A percentile compares a stretch with the other conserved stretches of the same genome.
Evolutionary conservation across 2,888 invertebrate species (phyloP).

Genomic region (Lycophotia porphyrea): DNA sequence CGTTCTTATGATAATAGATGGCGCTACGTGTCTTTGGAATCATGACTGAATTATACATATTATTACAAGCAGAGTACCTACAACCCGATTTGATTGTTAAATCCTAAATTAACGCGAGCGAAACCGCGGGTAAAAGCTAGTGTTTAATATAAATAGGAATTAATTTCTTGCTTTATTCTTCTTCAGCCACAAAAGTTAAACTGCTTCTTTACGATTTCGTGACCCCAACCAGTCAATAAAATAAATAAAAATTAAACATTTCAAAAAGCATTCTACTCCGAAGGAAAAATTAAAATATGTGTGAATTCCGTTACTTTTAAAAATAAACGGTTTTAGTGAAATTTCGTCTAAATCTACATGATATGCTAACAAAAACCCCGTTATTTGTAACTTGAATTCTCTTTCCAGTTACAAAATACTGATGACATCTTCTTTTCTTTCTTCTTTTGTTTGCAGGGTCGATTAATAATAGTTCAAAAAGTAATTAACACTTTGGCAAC

Average conservation of each 20-base stretch:
- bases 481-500: neutral
- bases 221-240: neutral
- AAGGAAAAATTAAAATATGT: constrained; percentile 2
- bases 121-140: too few relatives aligned
- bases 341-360: neutral
- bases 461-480: neutral
- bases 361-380: constrained; percentile 20
- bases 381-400: neutral
- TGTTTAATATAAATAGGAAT: too few relatives aligned
- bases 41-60: too few relatives aligned
- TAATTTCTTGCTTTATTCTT: neutral
- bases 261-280: neutral
- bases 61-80: too few relatives aligned
- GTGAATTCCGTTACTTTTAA: constrained; percentile 1
- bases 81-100: too few relatives aligned
- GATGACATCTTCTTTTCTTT: neutral
- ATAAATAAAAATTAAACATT: neutral
- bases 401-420: constrained; percentile 21
- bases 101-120: too few relatives aligned
- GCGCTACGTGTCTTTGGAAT: too few relatives aligned
- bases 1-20: too few relatives aligned
- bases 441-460: neutral
- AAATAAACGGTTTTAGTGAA: constrained; percentile 12
- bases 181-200: neutral
- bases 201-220: neutral